Evolutionary conservation across 1,140 invertebrate species (phyloP).

Genomic region (Melipona quadrifasciata): DNA sequence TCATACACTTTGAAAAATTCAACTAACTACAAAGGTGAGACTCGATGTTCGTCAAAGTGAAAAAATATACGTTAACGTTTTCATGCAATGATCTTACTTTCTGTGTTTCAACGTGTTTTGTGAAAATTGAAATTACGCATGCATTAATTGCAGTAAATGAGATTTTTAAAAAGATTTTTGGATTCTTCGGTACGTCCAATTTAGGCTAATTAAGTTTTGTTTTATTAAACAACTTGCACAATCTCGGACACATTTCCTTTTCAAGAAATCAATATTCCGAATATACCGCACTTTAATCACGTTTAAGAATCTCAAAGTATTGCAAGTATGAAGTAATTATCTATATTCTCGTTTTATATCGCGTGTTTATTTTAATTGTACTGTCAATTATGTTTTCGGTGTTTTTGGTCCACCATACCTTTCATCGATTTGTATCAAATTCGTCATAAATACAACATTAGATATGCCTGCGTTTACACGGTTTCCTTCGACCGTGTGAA

Average conservation of each 20-base stretch:
- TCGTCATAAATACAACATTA: background rate
- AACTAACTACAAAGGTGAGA: conserved; percentile 31
- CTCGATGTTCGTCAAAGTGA: background rate
- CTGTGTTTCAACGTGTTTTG: background rate
- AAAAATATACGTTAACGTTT: background rate
- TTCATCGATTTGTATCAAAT: background rate
- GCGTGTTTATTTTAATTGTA: background rate
- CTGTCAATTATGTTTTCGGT: conserved; percentile 11
- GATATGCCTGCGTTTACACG: background rate
- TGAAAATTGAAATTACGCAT: background rate
- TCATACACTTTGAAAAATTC: background rate
- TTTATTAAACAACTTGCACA: background rate
- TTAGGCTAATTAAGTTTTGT: background rate
- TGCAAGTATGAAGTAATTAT: background rate
- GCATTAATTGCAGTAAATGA: background rate
- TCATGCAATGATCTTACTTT: background rate
- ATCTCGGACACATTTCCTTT: conserved; percentile 47
- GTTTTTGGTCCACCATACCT: background rate
- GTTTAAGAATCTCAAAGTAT: background rate
- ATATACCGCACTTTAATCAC: conserved; percentile 40
- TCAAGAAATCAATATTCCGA: conserved; percentile 64
- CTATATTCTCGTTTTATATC: background rate
- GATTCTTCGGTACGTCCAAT: background rate
- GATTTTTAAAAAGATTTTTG: background rate
- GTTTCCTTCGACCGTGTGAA: background rate